A percentile compares a stretch with the other conserved stretches of the same genome.
phyloP scores from a whole-genome alignment of 2,797 vertebrate species.

The Mormyrus proboscirostris region DNA sequence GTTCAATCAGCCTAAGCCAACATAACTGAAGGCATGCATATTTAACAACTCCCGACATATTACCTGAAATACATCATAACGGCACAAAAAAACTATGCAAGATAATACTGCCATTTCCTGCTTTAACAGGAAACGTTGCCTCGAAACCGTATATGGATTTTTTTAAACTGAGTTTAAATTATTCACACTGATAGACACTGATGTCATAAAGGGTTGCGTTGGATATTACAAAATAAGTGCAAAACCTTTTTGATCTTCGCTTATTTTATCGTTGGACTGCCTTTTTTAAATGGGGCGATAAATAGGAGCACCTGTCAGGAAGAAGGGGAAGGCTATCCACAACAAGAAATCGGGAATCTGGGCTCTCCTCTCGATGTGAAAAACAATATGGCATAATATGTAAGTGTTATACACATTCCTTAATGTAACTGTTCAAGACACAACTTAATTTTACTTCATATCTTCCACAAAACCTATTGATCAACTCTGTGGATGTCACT shows the following conservation, averaged over 20 bases:
- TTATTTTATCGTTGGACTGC: background rate
- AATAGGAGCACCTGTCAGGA: constrained; percentile 7
- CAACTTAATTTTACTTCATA: background rate
- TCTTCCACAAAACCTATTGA: background rate
- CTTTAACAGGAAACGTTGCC: background rate
- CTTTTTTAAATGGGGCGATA: constrained; percentile 8
- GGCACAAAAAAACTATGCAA: background rate
- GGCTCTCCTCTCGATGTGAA: background rate
- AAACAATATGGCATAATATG: background rate
- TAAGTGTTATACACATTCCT: background rate
- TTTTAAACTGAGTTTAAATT: background rate
- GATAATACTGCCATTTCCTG: background rate
- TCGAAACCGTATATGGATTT: background rate
- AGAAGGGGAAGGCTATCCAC: background rate
- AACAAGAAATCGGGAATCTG: background rate
- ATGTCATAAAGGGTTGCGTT: background rate
- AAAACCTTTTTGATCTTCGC: constrained; percentile 1
- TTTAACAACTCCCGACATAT: background rate
- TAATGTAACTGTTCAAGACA: background rate
- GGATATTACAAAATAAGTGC: background rate
- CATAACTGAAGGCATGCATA: constrained; percentile 6
- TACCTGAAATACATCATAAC: background rate
- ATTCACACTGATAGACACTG: background rate
- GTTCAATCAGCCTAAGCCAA: background rate
- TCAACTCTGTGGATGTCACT: background rate